Percentiles rank a stretch among this genome's conserved stretches.
Evolutionary conservation across 2,888 invertebrate species (phyloP).

Genomic region (Adela reaumurella): DNA sequence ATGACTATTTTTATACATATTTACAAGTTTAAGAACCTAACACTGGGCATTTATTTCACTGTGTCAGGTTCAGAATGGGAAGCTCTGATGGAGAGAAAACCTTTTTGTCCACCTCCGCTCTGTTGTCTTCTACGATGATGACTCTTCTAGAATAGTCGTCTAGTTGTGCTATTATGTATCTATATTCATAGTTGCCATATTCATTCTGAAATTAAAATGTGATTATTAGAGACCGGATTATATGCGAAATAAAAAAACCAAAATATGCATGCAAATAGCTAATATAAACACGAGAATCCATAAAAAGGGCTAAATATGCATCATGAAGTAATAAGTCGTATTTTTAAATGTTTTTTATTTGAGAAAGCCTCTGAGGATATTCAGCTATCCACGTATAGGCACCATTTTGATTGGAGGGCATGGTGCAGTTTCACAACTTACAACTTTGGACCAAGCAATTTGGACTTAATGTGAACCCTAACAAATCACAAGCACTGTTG

Average conservation of each 20-base stretch:
- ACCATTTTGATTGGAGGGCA: too few species aligned
- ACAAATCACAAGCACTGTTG: too few species aligned
- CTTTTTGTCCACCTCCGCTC: constrained; percentile 42
- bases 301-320: too few species aligned
- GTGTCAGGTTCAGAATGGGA: background rate
- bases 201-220: constrained; percentile 62
- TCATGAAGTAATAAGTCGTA: too few species aligned
- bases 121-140: constrained; percentile 77
- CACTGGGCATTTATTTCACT: background rate
- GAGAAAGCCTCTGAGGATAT: too few species aligned
- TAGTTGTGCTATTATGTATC: constrained; percentile 79
- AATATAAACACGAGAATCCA: background rate
- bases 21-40: background rate
- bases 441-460: too few species aligned
- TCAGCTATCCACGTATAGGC: too few species aligned
- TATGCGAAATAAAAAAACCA: constrained; percentile 13
- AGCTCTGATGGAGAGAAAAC: constrained; percentile 12
- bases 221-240: too few species aligned
- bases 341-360: too few species aligned
- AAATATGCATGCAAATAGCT: background rate
- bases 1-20: background rate
- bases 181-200: constrained; percentile 72
- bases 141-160: constrained; percentile 73
- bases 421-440: too few species aligned
- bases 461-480: too few species aligned